These are phyloP conservation scores for Incurvaria masculella DNA, from an alignment of 2,888 invertebrate species.

Conservation along the genomic window DNA sequence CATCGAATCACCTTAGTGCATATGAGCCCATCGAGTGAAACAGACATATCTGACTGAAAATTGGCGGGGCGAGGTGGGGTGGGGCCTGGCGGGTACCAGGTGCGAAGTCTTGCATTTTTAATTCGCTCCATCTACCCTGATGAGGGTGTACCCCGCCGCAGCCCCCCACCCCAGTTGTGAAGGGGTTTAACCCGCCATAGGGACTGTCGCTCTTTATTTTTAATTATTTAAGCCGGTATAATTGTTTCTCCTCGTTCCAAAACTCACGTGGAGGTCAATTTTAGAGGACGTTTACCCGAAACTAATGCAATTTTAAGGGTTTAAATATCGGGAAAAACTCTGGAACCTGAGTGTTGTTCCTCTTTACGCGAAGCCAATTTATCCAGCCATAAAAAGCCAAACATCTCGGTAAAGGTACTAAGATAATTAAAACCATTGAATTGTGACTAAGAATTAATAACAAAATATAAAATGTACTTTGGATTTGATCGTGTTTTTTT, in stretches of 20 bases:
- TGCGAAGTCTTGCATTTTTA: constrained; percentile 31
- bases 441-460: too few species aligned
- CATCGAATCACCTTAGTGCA: too few species aligned
- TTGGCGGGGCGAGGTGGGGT: background rate
- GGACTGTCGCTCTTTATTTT: constrained; percentile 6
- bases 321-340: constrained; percentile 6
- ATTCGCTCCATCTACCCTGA: constrained; percentile 38
- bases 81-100: constrained; percentile 23
- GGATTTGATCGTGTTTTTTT: too few species aligned
- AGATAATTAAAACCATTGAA: too few species aligned
- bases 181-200: constrained; percentile 2
- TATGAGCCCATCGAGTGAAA: too few species aligned
- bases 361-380: too few species aligned
- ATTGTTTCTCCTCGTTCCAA: background rate
- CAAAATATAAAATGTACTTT: too few species aligned
- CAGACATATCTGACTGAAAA: background rate
- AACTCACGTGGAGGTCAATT: constrained; percentile 7
- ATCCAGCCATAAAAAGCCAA: too few species aligned
- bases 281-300: constrained; percentile 6
- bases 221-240: constrained; percentile 3
- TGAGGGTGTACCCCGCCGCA: constrained; percentile 26
- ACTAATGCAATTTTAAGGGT: background rate
- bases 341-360: too few species aligned
- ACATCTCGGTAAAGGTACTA: too few species aligned
- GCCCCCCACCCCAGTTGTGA: constrained; percentile 1